Evolutionary conservation across 2,797 vertebrate species (phyloP), one percentile per base, ranked within the genome.

Genomic region (Syngnathus rostellatus): DNA sequence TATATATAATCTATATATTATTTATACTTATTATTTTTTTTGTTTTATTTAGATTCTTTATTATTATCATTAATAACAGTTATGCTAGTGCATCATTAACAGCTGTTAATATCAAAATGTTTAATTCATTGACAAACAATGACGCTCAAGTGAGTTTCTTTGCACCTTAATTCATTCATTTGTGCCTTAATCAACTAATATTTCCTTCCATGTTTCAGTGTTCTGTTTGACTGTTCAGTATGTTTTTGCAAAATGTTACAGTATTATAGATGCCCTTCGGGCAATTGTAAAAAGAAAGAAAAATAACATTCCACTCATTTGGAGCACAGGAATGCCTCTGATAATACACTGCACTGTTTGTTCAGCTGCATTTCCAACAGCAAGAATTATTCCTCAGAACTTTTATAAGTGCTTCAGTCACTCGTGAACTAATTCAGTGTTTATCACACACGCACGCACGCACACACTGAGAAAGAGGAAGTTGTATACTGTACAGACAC

Each of bases 401-500:
- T 3, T 37, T 38, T 48, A n/a, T n/a, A n/a, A n/a, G 41, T 45
- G 40, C 12, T 62, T 25, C n/a, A 21, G 59, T 10, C 19, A 41
- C n/a, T 61, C 41, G n/a, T 61, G 39, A 61, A 23, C 60, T 45
- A 19, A 40, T 62, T n/a, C 1, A 16, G 46, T 39, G 25, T n/a
- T 17, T 51, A 19, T 64, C 43, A 3, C 61, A 45, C 41, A 43
- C 60, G 19, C 62, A 66, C 60, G 19, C 62, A 66, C 45, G 69
- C 69, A 76, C 77, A 70, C 62, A 75, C 46, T 70, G 46, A 77
- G 78, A 89, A 90, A 90, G 78, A 67, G 86, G 89, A 89, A 89
- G 85, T 75, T 72, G 63, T 58, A 62, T 45, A 59, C 80, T 54
- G 63, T 70, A 70, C 41, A 66, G 68, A 69, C 73, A 69, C 69